These are phyloP conservation scores for Sinosuthora webbiana DNA, from an alignment of 2,113 vertebrate species.

Conservation along the genomic window DNA sequence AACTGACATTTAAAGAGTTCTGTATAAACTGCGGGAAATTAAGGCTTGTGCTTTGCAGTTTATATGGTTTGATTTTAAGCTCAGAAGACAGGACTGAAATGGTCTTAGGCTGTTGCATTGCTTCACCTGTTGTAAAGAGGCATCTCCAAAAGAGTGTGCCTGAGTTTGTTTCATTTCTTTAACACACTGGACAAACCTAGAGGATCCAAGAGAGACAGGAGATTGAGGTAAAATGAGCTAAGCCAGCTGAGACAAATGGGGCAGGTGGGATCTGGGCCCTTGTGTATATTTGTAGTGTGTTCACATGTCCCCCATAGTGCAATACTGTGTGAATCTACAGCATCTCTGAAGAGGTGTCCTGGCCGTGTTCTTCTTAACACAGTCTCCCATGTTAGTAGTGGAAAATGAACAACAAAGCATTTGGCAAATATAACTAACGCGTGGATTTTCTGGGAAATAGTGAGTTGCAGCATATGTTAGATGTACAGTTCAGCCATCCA, in stretches of 20 bases:
- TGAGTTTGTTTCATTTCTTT: not conserved
- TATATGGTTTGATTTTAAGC: not conserved
- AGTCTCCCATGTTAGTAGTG: not conserved
- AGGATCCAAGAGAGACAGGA: not conserved
- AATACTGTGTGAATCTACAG: not conserved
- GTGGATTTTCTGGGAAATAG: not conserved
- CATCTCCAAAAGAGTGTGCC: not conserved
- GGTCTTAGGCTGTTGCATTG: not conserved
- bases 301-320: accelerated
- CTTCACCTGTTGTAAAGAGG: not conserved
- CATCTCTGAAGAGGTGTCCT: not conserved
- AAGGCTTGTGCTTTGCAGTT: not conserved
- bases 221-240: not conserved
- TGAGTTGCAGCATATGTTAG: constrained; percentile 10
- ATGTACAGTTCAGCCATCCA: not conserved
- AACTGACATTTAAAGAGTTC: not conserved
- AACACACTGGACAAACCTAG: not conserved
- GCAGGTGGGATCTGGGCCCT: not conserved
- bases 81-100: not conserved
- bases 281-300: not conserved
- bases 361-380: not conserved
- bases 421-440: not conserved
- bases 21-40: not conserved
- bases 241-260: not conserved
- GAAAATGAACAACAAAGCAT: not conserved